Evolutionary conservation across 2,113 vertebrate species (phyloP).

Genomic region (Malurus elegans): DNA sequence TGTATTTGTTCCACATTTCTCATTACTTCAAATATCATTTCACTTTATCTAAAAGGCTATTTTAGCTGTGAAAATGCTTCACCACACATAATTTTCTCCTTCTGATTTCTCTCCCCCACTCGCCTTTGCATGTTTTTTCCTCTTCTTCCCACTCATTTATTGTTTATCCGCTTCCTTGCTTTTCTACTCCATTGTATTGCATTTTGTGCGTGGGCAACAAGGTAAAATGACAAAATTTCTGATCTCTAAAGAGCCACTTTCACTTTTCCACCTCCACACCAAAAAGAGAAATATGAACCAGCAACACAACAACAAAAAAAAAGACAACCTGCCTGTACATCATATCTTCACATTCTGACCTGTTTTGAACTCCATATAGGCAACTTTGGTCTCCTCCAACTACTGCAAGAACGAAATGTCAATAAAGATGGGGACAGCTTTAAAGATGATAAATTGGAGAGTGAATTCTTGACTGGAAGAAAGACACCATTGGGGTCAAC

Average conservation of each 20-base stretch:
- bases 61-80: not conserved
- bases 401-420: not conserved
- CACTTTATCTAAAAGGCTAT: not conserved
- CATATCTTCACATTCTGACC: not conserved
- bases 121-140: not conserved
- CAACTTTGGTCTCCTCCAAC: not conserved
- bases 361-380: not conserved
- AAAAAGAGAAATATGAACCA: not conserved
- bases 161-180: not conserved
- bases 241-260: not conserved
- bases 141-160: not conserved
- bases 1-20: not conserved
- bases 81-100: not conserved
- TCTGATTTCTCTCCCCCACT: not conserved
- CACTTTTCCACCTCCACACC: not conserved
- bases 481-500: not conserved
- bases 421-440: not conserved
- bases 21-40: not conserved
- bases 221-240: slow-evolving; percentile 15
- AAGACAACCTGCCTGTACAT: not conserved
- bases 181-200: not conserved
- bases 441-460: not conserved
- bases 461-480: not conserved
- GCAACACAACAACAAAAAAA: not conserved
- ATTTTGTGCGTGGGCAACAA: not conserved